Evolutionary conservation across 1,140 invertebrate genomes (phyloP).

Genomic region (Pseudachorutes palmiensis): DNA sequence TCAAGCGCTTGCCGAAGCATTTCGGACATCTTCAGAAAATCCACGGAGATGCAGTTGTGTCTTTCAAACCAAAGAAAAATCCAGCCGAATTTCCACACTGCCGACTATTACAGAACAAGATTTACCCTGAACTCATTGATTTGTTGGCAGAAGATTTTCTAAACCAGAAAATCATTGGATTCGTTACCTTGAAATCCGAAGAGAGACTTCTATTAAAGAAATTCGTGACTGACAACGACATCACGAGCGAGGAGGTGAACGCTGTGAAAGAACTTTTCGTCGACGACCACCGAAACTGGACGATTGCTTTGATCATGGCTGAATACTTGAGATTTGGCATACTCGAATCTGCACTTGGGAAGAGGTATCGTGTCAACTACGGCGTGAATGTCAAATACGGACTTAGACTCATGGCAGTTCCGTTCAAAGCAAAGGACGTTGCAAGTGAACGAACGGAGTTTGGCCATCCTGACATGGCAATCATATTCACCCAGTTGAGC

Average conservation of each 20-base stretch:
- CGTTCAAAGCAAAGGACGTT: too few relatives aligned
- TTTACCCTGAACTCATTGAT: neutral
- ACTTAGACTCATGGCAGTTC: too few relatives aligned
- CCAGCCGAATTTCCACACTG: constrained; percentile 11
- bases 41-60: constrained; percentile 14
- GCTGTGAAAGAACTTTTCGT: too few relatives aligned
- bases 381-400: too few relatives aligned
- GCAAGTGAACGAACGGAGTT: too few relatives aligned
- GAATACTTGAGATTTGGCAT: too few relatives aligned
- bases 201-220: neutral
- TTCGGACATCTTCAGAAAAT: neutral
- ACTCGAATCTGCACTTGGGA: too few relatives aligned
- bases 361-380: too few relatives aligned
- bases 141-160: constrained; percentile 16
- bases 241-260: constrained; percentile 1
- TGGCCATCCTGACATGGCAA: too few relatives aligned
- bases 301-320: too few relatives aligned
- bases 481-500: too few relatives aligned
- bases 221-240: constrained; percentile 18
- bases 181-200: neutral
- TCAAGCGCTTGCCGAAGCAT: constrained; percentile 12
- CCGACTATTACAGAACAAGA: constrained; percentile 8
- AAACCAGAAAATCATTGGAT: constrained; percentile 17
- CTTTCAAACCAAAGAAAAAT: neutral
- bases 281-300: too few relatives aligned